These are phyloP conservation scores for Drosophila nikananu DNA, from an alignment of 1,140 invertebrate genomes.

Conservation along the genomic window DNA sequence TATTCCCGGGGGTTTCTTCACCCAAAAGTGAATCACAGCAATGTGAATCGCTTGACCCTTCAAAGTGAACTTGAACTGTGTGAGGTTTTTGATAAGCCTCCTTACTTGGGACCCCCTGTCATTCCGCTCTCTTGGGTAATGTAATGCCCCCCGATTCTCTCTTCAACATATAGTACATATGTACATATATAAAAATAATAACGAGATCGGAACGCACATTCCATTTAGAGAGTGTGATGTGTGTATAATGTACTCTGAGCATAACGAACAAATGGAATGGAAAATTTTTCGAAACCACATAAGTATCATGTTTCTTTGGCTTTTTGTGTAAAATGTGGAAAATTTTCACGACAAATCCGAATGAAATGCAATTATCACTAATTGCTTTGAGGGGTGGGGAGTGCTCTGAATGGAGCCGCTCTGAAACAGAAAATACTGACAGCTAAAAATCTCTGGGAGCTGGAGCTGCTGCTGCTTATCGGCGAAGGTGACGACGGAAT, in stretches of 20 bases:
- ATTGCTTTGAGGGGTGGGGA: conserved; percentile 41
- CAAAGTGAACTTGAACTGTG: conserved; percentile 55
- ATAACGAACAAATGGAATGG: conserved; percentile 61
- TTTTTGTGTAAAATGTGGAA: conserved; percentile 59
- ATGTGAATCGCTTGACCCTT: conserved; percentile 15
- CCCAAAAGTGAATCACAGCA: conserved; percentile 18
- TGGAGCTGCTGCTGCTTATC: conserved; percentile 27
- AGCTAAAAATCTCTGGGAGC: conserved; percentile 18
- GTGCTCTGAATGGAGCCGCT: conserved; percentile 1
- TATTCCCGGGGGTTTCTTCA: conserved; percentile 5
- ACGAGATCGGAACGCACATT: conserved; percentile 40
- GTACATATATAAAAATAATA: conserved; percentile 2
- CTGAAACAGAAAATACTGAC: conserved; percentile 7
- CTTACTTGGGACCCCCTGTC: not conserved
- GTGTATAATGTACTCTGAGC: conserved; percentile 6
- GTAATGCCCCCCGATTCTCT: conserved; percentile 22
- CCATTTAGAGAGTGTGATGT: conserved; percentile 7
- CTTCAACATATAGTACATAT: not conserved
- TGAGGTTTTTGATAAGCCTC: conserved; percentile 34
- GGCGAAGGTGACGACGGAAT: conserved; percentile 38
- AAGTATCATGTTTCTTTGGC: conserved; percentile 50
- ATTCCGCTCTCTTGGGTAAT: conserved; percentile 5
- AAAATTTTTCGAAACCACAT: conserved; percentile 68
- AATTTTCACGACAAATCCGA: conserved; percentile 67
- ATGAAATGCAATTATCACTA: conserved; percentile 71